Percentiles rank a stretch among this genome's conserved stretches.
These are phyloP conservation scores for Esox lucius DNA, from an alignment of 2,797 vertebrate genomes.

Conservation along the genomic window DNA sequence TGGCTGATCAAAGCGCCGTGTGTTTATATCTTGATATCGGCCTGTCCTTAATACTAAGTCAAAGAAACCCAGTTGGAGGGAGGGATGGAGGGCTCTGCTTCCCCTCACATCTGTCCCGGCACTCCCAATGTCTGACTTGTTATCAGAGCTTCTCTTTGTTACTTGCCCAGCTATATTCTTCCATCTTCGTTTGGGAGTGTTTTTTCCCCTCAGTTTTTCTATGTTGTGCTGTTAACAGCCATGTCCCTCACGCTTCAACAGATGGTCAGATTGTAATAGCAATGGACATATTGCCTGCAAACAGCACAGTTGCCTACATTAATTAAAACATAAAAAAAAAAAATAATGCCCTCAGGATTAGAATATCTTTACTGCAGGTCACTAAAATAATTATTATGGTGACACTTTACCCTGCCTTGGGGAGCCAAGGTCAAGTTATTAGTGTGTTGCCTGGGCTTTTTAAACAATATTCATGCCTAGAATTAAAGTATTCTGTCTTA, in stretches of 20 bases:
- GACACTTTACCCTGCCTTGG: too few relatives aligned
- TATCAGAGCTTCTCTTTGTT: background rate
- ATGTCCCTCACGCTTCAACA: background rate
- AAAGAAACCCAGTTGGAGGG: background rate
- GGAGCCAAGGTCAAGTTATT: too few relatives aligned
- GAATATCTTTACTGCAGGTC: too few relatives aligned
- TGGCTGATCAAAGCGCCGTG: constrained; percentile 11
- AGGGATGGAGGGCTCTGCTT: background rate
- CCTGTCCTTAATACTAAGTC: background rate
- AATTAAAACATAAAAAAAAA: too few relatives aligned
- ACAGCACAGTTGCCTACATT: background rate
- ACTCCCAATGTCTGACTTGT: background rate
- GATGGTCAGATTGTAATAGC: background rate
- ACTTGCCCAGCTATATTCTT: background rate
- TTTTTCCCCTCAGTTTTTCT: background rate
- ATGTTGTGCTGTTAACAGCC: background rate
- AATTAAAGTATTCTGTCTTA: too few relatives aligned
- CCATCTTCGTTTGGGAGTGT: background rate
- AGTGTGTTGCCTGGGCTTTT: too few relatives aligned
- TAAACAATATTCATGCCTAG: too few relatives aligned
- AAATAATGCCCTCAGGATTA: too few relatives aligned
- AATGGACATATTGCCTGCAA: background rate
- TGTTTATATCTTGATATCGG: constrained; percentile 13
- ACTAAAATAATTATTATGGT: too few relatives aligned
- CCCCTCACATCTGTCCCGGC: constrained; percentile 3